phyloP scores from a whole-genome alignment of 2,888 invertebrate species.

The Terebella lapidaria region DNA sequence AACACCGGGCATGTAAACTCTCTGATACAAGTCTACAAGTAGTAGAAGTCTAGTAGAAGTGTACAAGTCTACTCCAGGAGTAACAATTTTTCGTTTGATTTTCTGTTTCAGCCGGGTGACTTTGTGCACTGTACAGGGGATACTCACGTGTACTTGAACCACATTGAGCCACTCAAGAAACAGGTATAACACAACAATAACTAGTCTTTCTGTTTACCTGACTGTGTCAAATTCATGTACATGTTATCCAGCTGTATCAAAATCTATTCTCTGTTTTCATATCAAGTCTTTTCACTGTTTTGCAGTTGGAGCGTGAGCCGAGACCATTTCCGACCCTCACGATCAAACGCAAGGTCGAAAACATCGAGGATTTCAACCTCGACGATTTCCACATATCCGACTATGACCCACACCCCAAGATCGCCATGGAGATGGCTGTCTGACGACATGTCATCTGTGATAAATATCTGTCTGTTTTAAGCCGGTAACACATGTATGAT shows the following conservation, averaged over 20 bases:
- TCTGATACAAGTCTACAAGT: no score
- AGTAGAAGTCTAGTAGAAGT: no score
- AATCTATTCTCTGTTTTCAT: no score
- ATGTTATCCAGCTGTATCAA: no score
- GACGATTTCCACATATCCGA: slow-evolving; percentile 80
- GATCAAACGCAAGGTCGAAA: slow-evolving; percentile 68
- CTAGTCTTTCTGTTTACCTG: not conserved
- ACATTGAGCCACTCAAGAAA: slow-evolving; percentile 74
- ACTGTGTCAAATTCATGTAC: no score
- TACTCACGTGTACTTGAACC: slow-evolving; percentile 89
- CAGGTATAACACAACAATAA: slow-evolving; percentile 58
- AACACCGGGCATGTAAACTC: not conserved
- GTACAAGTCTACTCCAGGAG: no score
- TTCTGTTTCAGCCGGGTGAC: slow-evolving; percentile 82
- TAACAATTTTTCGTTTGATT: no score
- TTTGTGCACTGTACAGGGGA: slow-evolving; percentile 93
- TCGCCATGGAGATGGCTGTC: slow-evolving; percentile 85
- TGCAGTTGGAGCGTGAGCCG: slow-evolving; percentile 67
- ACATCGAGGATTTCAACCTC: slow-evolving; percentile 78
- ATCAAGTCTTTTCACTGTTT: no score
- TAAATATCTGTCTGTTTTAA: no score
- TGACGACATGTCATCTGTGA: no score
- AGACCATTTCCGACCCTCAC: slow-evolving; percentile 72
- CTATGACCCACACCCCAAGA: slow-evolving; percentile 84
- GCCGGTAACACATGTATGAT: no score